These are phyloP conservation scores for Colaptes auratus DNA, from an alignment of 2,113 vertebrate genomes.

Conservation along the genomic window DNA sequence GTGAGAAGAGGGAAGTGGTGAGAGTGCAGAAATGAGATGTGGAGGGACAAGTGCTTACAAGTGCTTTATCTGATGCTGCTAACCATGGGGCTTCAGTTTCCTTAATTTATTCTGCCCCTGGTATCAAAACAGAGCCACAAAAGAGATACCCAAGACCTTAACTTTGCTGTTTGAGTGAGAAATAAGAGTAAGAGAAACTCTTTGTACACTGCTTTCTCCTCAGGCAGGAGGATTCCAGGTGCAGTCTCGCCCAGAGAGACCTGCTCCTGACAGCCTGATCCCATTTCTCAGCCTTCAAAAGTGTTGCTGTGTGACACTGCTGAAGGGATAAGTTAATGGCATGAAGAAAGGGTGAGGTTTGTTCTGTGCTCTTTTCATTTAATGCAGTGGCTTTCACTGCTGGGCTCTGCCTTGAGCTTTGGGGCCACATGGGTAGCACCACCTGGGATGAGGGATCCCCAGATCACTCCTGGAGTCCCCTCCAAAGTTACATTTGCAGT, in stretches of 20 bases:
- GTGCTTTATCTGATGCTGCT: not conserved
- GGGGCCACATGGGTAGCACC: rapidly evolving
- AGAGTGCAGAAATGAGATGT: rapidly evolving
- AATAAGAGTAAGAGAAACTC: not conserved
- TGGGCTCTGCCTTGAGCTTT: not conserved
- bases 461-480: not conserved
- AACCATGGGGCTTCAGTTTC: rapidly evolving
- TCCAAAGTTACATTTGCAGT: not conserved
- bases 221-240: not conserved
- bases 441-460: not conserved
- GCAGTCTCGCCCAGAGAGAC: not conserved
- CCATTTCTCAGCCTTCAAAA: not conserved
- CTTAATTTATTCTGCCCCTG: not conserved
- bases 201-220: rapidly evolving
- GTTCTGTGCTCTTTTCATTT: not conserved
- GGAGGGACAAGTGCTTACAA: not conserved
- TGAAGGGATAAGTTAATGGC: not conserved
- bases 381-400: not conserved
- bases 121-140: too few relatives aligned
- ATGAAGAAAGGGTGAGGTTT: not conserved
- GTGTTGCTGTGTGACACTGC: not conserved
- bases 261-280: not conserved
- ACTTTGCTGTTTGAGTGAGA: not conserved
- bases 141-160: not conserved
- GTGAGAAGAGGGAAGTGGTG: rapidly evolving